Conservation (phyloP, 2,888 invertebrate genomes). For the Parthenolecanium corni region DNA sequence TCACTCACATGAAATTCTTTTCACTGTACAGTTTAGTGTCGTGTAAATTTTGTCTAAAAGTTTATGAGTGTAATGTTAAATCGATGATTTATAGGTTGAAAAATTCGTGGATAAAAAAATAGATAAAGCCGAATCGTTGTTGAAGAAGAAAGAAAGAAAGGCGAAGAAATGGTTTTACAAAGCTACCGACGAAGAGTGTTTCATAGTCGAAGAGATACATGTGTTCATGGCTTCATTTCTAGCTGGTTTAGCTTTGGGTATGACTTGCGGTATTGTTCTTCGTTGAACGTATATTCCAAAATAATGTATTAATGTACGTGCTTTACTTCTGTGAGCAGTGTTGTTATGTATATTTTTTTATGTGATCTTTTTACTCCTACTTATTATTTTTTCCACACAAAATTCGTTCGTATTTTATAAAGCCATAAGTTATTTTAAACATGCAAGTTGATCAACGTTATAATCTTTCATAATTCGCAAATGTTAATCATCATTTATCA, state of each 20-base stretch:
- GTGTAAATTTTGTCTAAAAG: conserved; percentile 17
- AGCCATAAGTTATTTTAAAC: too few species aligned
- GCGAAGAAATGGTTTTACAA: conserved; percentile 57
- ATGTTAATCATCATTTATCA: too few species aligned
- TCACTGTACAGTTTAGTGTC: too few species aligned
- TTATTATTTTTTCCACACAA: neutral
- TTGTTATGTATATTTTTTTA: neutral
- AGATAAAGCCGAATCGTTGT: conserved; percentile 61
- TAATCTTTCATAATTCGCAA: too few species aligned
- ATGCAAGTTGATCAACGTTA: too few species aligned
- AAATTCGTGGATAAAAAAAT: conserved; percentile 68
- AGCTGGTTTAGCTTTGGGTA: conserved; percentile 64
- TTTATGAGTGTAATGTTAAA: conserved; percentile 25
- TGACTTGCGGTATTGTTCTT: conserved; percentile 33
- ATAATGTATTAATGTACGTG: neutral
- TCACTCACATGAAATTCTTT: conserved; percentile 15
- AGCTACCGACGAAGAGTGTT: conserved; percentile 44
- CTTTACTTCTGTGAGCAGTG: neutral
- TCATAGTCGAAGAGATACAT: conserved; percentile 61
- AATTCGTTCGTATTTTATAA: too few species aligned
- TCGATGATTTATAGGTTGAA: conserved; percentile 52
- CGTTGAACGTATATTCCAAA: conserved; percentile 18
- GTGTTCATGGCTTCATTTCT: conserved; percentile 69
- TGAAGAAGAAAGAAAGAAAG: conserved; percentile 58
- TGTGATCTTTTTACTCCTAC: neutral